Evolutionary conservation across 2,113 vertebrate species (phyloP).

Genomic region (Phrynosoma platyrhinos): DNA sequence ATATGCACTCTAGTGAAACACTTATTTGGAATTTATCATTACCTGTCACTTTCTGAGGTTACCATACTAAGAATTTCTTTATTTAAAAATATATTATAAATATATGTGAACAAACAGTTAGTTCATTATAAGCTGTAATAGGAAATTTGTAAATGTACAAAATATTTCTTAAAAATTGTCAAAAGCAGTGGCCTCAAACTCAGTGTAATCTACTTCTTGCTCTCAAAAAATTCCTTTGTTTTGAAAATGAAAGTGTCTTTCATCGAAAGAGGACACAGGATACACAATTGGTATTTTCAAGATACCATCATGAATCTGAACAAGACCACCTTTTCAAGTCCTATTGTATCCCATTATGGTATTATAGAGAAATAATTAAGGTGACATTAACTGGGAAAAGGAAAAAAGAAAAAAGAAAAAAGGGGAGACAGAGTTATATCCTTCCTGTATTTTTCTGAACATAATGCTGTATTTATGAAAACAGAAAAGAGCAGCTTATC

Average conservation of each 20-base stretch:
- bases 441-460: slow-evolving; percentile 62
- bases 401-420: not conserved
- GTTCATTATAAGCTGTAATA: too few species aligned
- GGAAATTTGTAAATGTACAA: too few species aligned
- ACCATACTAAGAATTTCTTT: slow-evolving; percentile 73
- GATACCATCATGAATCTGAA: slow-evolving; percentile 31
- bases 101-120: slow-evolving; percentile 10
- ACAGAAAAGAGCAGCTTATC: slow-evolving; percentile 57
- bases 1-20: slow-evolving; percentile 51
- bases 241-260: slow-evolving; percentile 46
- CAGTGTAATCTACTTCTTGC: slow-evolving; percentile 51
- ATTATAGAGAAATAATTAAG: slow-evolving; percentile 56
- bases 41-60: slow-evolving; percentile 68
- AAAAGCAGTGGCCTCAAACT: slow-evolving; percentile 62
- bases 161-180: slow-evolving; percentile 60
- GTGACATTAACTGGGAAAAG: slow-evolving; percentile 65
- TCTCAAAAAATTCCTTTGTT: slow-evolving; percentile 60
- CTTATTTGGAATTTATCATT: slow-evolving; percentile 66
- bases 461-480: slow-evolving; percentile 61
- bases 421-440: slow-evolving; percentile 19
- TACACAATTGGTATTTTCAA: slow-evolving; percentile 54
- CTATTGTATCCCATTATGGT: slow-evolving; percentile 54
- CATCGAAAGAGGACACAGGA: slow-evolving; percentile 8
- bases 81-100: slow-evolving; percentile 70
- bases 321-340: slow-evolving; percentile 47